Evolutionary conservation across 2,113 vertebrate genomes (phyloP).

Genomic region (Lepus europaeus): DNA sequence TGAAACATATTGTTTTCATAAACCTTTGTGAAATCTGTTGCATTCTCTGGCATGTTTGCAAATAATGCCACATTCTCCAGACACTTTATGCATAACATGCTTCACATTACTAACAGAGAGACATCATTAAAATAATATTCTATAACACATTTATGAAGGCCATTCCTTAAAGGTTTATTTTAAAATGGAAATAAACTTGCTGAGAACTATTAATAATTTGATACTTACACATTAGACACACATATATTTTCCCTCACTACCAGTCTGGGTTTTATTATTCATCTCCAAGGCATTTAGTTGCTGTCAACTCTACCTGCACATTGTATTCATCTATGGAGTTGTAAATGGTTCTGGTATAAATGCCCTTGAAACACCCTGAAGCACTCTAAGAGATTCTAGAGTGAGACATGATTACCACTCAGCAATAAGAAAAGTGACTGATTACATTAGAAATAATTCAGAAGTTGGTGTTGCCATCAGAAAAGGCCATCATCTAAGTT

Average conservation of each 20-base stretch:
- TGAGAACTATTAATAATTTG: conserved; percentile 65
- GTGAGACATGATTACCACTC: not conserved
- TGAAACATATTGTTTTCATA: conserved; percentile 71
- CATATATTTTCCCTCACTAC: not conserved
- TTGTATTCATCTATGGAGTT: not conserved
- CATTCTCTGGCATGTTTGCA: conserved; percentile 71
- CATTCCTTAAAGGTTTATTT: conserved; percentile 41
- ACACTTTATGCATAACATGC: conserved; percentile 45
- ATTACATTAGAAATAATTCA: conserved; percentile 24
- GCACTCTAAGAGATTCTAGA: not conserved
- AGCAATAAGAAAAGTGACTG: not conserved
- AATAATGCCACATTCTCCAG: conserved; percentile 68
- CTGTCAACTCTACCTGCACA: not conserved
- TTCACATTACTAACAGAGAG: conserved; percentile 43
- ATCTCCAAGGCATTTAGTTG: not conserved
- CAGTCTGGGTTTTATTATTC: conserved; percentile 30
- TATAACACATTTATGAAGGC: conserved; percentile 42
- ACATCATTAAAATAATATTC: conserved; percentile 59
- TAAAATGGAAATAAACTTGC: conserved; percentile 42
- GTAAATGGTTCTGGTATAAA: not conserved
- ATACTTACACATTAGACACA: not conserved
- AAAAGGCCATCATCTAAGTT: conserved; percentile 8
- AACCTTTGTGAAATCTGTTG: conserved; percentile 77
- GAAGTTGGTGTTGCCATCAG: not conserved
- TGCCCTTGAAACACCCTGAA: not conserved